Conservation (phyloP, 1,140 invertebrate species). For the Drosophila orena region DNA sequence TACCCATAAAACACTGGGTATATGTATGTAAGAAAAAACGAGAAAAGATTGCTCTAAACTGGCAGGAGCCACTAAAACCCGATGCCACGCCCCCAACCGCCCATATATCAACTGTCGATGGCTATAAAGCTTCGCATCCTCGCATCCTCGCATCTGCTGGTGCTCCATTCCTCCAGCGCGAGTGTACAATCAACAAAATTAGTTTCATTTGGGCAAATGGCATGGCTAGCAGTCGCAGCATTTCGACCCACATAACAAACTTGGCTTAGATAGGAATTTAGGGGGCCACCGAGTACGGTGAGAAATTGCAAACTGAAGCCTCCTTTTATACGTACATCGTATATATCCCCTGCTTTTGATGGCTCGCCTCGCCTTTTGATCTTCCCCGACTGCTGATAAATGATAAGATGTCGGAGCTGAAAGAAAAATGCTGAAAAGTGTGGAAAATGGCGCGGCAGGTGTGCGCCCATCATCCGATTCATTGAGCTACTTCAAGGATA, state of each 20-base stretch:
- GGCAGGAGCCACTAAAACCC: conserved; percentile 40
- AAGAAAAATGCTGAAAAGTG: conserved; percentile 67
- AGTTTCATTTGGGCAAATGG: conserved; percentile 80
- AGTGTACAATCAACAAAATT: conserved; percentile 77
- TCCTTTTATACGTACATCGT: background rate
- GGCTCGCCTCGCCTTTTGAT: conserved; percentile 69
- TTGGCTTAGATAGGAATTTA: conserved; percentile 54
- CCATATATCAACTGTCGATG: conserved; percentile 74
- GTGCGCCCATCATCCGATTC: conserved; percentile 43
- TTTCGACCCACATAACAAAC: conserved; percentile 66
- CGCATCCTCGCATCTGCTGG: conserved; percentile 13
- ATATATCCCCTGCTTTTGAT: conserved; percentile 56
- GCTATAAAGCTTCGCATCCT: conserved; percentile 49
- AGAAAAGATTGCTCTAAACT: conserved; percentile 44
- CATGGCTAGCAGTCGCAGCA: conserved; percentile 56
- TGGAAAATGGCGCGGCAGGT: conserved; percentile 70
- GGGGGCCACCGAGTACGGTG: conserved; percentile 6
- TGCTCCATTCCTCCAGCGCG: conserved; percentile 33
- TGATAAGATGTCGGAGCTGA: conserved; percentile 58
- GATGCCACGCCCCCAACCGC: conserved; percentile 35
- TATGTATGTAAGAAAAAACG: conserved; percentile 1
- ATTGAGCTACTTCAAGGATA: conserved; percentile 33
- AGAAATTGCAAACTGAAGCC: conserved; percentile 12
- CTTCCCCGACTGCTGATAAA: conserved; percentile 69
- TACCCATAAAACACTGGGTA: background rate